Evolutionary conservation across 2,888 invertebrate species (phyloP).

Genomic region (Scaptomyza reducta): DNA sequence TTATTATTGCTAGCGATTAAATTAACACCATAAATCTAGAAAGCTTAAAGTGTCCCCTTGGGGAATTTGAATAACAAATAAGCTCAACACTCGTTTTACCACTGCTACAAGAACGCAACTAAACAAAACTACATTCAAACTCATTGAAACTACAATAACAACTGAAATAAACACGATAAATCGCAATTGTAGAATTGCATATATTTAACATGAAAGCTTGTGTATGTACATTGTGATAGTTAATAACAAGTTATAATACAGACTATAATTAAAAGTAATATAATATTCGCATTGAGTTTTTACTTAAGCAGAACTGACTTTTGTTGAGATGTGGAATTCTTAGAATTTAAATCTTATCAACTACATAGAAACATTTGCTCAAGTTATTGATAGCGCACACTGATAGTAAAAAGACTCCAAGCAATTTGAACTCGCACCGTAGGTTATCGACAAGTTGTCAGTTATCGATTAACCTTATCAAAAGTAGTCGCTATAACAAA

Average conservation of each 20-base stretch:
- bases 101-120: slow-evolving; percentile 19
- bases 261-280: too few species aligned
- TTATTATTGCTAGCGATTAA: neutral
- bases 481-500: neutral
- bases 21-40: neutral
- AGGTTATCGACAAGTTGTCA: slow-evolving; percentile 15
- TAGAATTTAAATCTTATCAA: slow-evolving; percentile 7
- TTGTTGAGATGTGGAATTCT: neutral
- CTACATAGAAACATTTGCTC: neutral
- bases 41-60: slow-evolving; percentile 1
- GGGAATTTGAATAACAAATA: slow-evolving; percentile 6
- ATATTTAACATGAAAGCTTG: slow-evolving; percentile 1
- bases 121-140: slow-evolving; percentile 5
- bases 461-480: slow-evolving; percentile 9
- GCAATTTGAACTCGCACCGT: slow-evolving; percentile 17
- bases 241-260: neutral
- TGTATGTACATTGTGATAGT: neutral
- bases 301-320: too few species aligned
- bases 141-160: slow-evolving; percentile 26
- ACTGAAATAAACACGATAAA: slow-evolving; percentile 28
- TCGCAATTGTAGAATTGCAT: slow-evolving; percentile 22
- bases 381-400: slow-evolving; percentile 2
- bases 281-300: too few species aligned
- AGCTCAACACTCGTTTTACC: neutral
- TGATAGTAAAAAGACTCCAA: neutral